These are phyloP conservation scores for Candidula unifasciata DNA, from an alignment of 2,888 invertebrate species.

Conservation along the genomic window DNA sequence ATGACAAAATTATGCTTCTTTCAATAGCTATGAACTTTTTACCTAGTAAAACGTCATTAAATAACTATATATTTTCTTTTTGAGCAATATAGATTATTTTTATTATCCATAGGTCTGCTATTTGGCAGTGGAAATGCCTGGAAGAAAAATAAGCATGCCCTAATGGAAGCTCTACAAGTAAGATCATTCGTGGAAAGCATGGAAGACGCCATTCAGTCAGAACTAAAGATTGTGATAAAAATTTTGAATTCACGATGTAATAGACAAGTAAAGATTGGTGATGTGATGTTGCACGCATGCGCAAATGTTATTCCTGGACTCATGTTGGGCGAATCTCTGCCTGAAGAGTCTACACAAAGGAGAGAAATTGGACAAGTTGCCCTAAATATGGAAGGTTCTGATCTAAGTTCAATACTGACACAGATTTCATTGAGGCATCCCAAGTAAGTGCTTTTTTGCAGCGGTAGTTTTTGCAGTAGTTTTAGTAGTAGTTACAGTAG, in stretches of 20 bases:
- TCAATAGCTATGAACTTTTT: no score
- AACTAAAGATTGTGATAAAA: slow-evolving; percentile 20
- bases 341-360: slow-evolving; percentile 34
- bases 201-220: slow-evolving; percentile 43
- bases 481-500: no score
- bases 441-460: slow-evolving; percentile 18
- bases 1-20: no score
- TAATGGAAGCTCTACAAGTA: slow-evolving; percentile 32
- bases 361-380: slow-evolving; percentile 33
- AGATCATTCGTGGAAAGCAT: slow-evolving; percentile 26
- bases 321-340: slow-evolving; percentile 44
- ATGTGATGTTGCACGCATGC: slow-evolving; percentile 45
- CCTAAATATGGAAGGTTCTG: slow-evolving; percentile 48
- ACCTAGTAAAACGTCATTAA: no score
- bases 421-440: slow-evolving; percentile 48
- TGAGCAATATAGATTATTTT: no score
- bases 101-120: slow-evolving; percentile 50
- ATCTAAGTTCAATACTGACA: slow-evolving; percentile 51
- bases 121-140: slow-evolving; percentile 54
- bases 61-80: no score
- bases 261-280: slow-evolving; percentile 41
- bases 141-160: slow-evolving; percentile 50
- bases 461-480: no score
- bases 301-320: slow-evolving; percentile 45
- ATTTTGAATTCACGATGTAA: background rate